Evolutionary conservation across 2,888 invertebrate species (phyloP).

Genomic region (Axea sp.): DNA sequence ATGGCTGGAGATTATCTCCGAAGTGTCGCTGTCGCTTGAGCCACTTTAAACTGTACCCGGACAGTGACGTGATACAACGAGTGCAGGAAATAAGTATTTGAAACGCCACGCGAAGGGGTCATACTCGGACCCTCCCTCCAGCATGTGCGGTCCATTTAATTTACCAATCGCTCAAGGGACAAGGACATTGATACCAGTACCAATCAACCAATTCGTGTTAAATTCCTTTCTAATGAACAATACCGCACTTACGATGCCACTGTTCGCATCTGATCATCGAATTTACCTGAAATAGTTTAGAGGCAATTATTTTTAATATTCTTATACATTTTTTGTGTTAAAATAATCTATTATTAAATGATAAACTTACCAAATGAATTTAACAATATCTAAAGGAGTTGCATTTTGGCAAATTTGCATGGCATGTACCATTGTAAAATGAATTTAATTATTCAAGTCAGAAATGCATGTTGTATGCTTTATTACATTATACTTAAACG

Average conservation of each 20-base stretch:
- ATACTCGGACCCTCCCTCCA: constrained; percentile 69
- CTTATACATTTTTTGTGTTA: too few relatives aligned
- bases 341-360: too few relatives aligned
- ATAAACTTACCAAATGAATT: too few relatives aligned
- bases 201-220: constrained; percentile 66
- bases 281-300: background rate
- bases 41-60: constrained; percentile 65
- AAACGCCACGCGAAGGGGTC: constrained; percentile 68
- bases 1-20: constrained; percentile 49
- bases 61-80: constrained; percentile 66
- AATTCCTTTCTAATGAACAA: constrained; percentile 45
- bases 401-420: too few relatives aligned
- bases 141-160: constrained; percentile 68
- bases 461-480: too few relatives aligned
- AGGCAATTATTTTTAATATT: too few relatives aligned
- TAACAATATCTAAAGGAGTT: too few relatives aligned
- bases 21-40: constrained; percentile 42
- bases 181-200: constrained; percentile 76
- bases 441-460: too few relatives aligned
- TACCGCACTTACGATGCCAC: background rate
- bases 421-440: too few relatives aligned
- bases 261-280: background rate
- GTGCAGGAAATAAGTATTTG: constrained; percentile 78
- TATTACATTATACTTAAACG: too few relatives aligned
- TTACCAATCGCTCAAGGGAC: constrained; percentile 76